Evolutionary conservation across 2,888 invertebrate species (phyloP).

Genomic region (Latheticus oryzae): DNA sequence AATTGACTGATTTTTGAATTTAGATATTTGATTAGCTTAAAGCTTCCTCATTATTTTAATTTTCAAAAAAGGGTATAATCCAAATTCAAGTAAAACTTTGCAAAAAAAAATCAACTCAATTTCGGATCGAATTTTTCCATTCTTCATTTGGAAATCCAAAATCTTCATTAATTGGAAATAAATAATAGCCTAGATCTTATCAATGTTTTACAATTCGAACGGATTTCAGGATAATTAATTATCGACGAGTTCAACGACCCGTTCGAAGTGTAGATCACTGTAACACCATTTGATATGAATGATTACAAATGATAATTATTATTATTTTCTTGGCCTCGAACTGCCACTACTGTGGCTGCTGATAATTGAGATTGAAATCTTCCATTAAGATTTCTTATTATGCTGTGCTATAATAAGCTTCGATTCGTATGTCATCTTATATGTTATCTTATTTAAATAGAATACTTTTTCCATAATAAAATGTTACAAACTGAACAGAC

Average conservation of each 20-base stretch:
- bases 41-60: no score
- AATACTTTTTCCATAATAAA: conserved; percentile 31
- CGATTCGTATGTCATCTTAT: conserved; percentile 39
- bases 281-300: conserved; percentile 56
- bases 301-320: conserved; percentile 58
- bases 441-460: conserved; percentile 40
- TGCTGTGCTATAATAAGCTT: conserved; percentile 42
- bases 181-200: conserved; percentile 17
- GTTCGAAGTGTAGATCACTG: conserved; percentile 52
- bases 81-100: no score
- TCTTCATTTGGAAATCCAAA: no score
- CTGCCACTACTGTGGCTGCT: conserved; percentile 41
- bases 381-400: conserved; percentile 49
- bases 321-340: conserved; percentile 57
- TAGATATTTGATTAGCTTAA: no score
- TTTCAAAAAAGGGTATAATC: no score
- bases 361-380: conserved; percentile 49
- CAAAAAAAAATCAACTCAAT: not conserved
- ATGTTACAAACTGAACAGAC: conserved; percentile 25
- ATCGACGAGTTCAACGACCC: conserved; percentile 39
- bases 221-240: conserved; percentile 33
- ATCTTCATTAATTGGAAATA: conserved; percentile 31
- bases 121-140: not conserved
- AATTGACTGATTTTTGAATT: no score
- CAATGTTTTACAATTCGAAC: conserved; percentile 4